Conservation (phyloP, 2,797 vertebrate genomes). For the Psittacula derbiana region DNA sequence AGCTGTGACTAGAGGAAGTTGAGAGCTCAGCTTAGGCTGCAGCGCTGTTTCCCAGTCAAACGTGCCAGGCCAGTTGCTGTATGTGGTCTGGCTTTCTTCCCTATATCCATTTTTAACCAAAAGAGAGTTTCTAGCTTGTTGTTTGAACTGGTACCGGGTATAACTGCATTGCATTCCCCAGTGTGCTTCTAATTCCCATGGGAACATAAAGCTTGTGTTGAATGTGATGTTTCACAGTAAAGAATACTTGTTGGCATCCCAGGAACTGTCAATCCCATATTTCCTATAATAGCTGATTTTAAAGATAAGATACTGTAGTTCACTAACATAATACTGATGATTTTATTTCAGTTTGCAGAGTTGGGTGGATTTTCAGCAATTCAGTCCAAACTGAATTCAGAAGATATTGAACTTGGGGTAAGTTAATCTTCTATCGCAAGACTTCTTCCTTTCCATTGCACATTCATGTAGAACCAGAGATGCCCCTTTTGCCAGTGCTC, state of each 20-base stretch:
- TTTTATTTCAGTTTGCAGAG: slow-evolving; percentile 89
- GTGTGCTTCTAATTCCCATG: background rate
- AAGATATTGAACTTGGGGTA: slow-evolving; percentile 96
- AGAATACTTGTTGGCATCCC: background rate
- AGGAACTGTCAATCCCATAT: background rate
- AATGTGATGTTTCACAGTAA: background rate
- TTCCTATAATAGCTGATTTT: background rate
- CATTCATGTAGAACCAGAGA: background rate
- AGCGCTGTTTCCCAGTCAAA: background rate
- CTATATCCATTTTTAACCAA: background rate
- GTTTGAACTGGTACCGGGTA: background rate
- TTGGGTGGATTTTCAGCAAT: slow-evolving; percentile 95
- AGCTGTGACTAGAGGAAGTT: background rate
- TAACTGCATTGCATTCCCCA: background rate
- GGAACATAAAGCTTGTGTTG: background rate
- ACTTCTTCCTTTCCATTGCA: background rate
- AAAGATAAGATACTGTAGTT: background rate
- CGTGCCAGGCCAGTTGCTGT: background rate
- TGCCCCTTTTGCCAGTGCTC: background rate
- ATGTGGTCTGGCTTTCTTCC: background rate
- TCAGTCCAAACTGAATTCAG: slow-evolving; percentile 92
- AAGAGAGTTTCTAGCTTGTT: background rate
- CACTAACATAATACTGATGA: background rate
- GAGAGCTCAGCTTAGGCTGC: background rate
- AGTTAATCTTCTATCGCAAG: slow-evolving; percentile 58